These are phyloP conservation scores for Brotula barbata DNA, from an alignment of 2,797 vertebrate genomes.

Conservation along the genomic window DNA sequence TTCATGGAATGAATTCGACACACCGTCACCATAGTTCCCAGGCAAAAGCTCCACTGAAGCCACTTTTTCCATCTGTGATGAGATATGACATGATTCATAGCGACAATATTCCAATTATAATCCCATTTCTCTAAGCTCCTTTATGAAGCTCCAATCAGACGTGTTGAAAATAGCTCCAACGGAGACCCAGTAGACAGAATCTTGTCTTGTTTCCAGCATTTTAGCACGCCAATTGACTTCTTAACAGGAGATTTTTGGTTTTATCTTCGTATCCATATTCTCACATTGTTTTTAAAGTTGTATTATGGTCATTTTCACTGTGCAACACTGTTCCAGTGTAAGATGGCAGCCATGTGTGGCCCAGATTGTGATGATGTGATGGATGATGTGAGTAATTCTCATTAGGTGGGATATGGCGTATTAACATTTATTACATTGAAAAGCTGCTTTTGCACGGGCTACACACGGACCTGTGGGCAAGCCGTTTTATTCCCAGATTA, in stretches of 20 bases:
- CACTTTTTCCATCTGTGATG: no score
- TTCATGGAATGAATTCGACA: no score
- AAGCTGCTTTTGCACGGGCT: slow-evolving; percentile 45
- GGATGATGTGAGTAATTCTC: slow-evolving; percentile 74
- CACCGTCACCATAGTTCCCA: no score
- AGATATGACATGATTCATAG: neutral
- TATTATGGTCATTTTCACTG: neutral
- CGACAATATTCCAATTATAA: neutral
- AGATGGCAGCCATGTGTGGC: slow-evolving; percentile 66
- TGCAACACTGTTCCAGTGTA: slow-evolving; percentile 9
- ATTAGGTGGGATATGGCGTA: slow-evolving; percentile 65
- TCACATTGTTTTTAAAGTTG: slow-evolving; percentile 1
- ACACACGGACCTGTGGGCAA: slow-evolving; percentile 40
- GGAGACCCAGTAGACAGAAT: no score
- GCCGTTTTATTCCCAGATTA: slow-evolving; percentile 64
- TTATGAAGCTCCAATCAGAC: no score
- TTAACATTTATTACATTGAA: slow-evolving; percentile 72
- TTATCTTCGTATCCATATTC: no score
- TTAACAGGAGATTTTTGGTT: no score
- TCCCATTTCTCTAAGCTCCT: no score
- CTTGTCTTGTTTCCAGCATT: no score
- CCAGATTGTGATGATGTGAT: slow-evolving; percentile 69
- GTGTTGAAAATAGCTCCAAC: no score
- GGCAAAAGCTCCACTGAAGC: no score
- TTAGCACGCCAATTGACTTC: no score